Conservation (phyloP, 2,888 invertebrate genomes). For the Sericinus montela region DNA sequence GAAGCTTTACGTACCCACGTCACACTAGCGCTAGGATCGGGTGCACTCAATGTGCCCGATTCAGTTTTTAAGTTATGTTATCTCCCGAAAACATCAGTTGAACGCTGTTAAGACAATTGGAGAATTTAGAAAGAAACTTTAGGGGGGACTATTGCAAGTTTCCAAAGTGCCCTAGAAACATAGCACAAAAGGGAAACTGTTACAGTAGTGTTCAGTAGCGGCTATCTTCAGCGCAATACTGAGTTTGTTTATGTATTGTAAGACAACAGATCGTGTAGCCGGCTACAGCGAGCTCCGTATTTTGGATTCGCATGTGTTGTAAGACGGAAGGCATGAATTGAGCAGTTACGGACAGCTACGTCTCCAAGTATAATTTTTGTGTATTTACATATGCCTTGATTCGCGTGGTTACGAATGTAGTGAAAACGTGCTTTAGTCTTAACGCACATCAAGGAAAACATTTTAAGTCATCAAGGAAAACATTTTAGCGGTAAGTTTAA, state of each 20-base stretch:
- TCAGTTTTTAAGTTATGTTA: conserved; percentile 23
- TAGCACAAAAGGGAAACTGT: not conserved
- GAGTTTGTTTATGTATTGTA: conserved; percentile 76
- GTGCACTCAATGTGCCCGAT: conserved; percentile 35
- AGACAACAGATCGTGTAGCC: conserved; percentile 75
- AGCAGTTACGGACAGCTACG: conserved; percentile 39
- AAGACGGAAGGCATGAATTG: conserved; percentile 58
- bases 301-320: conserved; percentile 50
- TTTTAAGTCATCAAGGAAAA: not conserved
- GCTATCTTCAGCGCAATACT: conserved; percentile 66
- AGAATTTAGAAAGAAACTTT: not conserved
- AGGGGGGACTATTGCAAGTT: not conserved
- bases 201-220: conserved; percentile 29
- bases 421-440: conserved; percentile 37
- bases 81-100: not conserved
- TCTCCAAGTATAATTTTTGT: conserved; percentile 21
- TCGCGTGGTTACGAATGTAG: conserved; percentile 44
- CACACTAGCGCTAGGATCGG: conserved; percentile 69
- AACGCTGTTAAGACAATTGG: not conserved
- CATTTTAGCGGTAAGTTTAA: not conserved
- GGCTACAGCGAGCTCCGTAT: conserved; percentile 57
- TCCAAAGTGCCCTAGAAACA: not conserved
- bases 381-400: conserved; percentile 20
- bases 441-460: conserved; percentile 6
- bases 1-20: conserved; percentile 60